Evolutionary conservation across 2,113 vertebrate genomes (phyloP).

Genomic region (Notarius lentiginosus): DNA sequence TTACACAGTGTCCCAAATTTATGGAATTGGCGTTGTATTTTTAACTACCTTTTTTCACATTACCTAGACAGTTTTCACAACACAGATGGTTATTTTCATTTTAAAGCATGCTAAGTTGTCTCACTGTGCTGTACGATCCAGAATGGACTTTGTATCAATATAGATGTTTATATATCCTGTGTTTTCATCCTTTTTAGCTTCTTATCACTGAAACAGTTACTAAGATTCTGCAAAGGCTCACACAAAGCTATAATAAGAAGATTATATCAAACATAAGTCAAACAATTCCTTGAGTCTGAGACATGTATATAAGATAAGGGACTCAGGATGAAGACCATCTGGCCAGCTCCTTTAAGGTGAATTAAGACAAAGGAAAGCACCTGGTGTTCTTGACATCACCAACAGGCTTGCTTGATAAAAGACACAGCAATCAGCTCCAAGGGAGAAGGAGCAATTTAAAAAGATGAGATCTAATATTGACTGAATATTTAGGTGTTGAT

Average conservation of each 20-base stretch:
- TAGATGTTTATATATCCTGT: background rate
- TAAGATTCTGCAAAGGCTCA: background rate
- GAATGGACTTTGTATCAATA: background rate
- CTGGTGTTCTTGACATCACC: background rate
- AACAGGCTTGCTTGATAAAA: background rate
- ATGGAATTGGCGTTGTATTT: background rate
- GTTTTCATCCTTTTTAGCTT: no score
- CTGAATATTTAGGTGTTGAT: background rate
- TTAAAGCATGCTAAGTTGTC: background rate
- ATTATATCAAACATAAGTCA: background rate
- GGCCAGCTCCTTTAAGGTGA: conserved; percentile 1
- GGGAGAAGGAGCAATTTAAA: background rate
- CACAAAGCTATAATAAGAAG: background rate
- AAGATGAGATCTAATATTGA: background rate
- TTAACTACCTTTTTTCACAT: background rate
- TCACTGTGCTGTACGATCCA: background rate
- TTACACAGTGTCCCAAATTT: no score
- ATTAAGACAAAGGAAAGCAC: background rate
- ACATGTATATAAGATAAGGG: background rate
- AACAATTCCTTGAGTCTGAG: background rate
- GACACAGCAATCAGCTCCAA: background rate
- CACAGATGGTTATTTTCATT: conserved; percentile 1
- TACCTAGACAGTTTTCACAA: background rate
- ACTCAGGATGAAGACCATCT: conserved; percentile 18
- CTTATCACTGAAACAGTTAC: background rate